phyloP scores from a whole-genome alignment of 1,140 invertebrate genomes.

The Pomacea maculata region DNA sequence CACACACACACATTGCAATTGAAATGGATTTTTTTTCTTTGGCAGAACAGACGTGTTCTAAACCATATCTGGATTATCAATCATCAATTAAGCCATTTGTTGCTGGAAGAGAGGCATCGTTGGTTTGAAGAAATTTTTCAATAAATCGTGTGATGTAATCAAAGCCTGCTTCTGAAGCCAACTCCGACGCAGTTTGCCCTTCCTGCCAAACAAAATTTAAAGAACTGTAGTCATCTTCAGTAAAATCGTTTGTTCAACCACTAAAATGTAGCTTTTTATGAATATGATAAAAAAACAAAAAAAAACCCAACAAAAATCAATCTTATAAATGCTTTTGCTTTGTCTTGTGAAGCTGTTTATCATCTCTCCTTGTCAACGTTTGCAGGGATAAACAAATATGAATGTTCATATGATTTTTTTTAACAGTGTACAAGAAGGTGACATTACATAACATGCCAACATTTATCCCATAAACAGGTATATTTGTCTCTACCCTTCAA shows the following conservation, averaged over 20 bases:
- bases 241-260: too few species aligned
- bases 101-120: conserved; percentile 6
- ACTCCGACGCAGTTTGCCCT: conserved; percentile 54
- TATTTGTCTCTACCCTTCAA: too few species aligned
- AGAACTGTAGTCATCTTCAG: background rate
- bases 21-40: too few species aligned
- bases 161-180: conserved; percentile 60
- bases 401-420: too few species aligned
- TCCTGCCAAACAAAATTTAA: conserved; percentile 45
- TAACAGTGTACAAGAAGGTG: too few species aligned
- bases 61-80: too few species aligned
- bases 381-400: too few species aligned
- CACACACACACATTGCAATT: too few species aligned
- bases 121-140: conserved; percentile 33
- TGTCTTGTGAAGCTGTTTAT: background rate
- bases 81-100: conserved; percentile 12
- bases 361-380: too few species aligned
- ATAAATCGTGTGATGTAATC: conserved; percentile 60
- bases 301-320: background rate
- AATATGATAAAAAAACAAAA: background rate
- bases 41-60: too few species aligned
- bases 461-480: too few species aligned
- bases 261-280: background rate
- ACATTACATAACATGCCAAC: too few species aligned
- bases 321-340: background rate